Evolutionary conservation across 2,888 invertebrate genomes (phyloP).

Genomic region (Lithophane leautieri): DNA sequence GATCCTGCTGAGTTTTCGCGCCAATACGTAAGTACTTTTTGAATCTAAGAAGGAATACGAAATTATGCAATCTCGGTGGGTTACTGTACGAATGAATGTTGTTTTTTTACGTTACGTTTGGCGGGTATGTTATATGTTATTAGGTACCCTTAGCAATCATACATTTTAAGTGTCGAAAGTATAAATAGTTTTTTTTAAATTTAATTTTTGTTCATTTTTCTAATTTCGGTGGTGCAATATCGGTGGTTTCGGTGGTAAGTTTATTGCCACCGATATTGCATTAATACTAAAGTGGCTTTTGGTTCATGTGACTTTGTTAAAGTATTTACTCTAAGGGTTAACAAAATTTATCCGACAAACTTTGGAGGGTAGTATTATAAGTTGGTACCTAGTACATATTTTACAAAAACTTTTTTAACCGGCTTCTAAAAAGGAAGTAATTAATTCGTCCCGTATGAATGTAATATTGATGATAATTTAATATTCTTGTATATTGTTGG

Average conservation of each 20-base stretch:
- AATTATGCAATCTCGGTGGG: constrained; percentile 9
- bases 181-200: no score
- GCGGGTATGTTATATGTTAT: neutral
- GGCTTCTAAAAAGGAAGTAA: neutral
- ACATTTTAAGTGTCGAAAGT: neutral
- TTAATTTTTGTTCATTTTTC: neutral
- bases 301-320: constrained; percentile 17
- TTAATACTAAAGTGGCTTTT: constrained; percentile 10
- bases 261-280: constrained; percentile 15
- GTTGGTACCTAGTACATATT: neutral
- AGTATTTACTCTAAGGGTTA: neutral
- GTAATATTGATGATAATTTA: constrained; percentile 2
- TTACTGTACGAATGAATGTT: neutral
- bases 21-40: constrained; percentile 4
- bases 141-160: constrained; percentile 5
- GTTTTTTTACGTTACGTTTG: neutral
- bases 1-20: neutral
- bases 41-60: constrained; percentile 3
- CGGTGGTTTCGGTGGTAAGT: no score
- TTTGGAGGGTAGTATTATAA: neutral
- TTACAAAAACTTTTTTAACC: neutral
- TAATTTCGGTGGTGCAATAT: no score
- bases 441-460: neutral
- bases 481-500: constrained; percentile 1
- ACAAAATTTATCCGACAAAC: neutral